Percentiles rank a stretch among this genome's conserved stretches.
These are phyloP conservation scores for Ophraella communa DNA, from an alignment of 2,888 invertebrate species.

Conservation along the genomic window DNA sequence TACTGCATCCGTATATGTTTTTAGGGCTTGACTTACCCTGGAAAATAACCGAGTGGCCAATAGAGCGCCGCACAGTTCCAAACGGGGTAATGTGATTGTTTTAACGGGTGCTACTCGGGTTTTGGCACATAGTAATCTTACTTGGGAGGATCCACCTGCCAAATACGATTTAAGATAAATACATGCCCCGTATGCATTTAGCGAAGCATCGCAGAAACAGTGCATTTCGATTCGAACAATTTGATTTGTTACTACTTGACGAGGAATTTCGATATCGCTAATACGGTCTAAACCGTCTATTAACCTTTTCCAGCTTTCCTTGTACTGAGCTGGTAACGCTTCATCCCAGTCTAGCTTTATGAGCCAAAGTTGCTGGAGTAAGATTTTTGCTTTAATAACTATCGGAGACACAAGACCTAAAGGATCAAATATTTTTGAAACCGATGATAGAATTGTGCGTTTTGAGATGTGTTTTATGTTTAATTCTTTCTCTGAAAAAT, in stretches of 20 bases:
- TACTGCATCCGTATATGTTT: too few relatives aligned
- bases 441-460: slow-evolving; percentile 26
- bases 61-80: too few relatives aligned
- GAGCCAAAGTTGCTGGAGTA: slow-evolving; percentile 22
- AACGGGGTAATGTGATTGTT: too few relatives aligned
- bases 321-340: not conserved
- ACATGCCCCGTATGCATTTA: too few relatives aligned
- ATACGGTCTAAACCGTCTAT: not conserved
- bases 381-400: slow-evolving; percentile 14
- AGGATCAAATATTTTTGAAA: slow-evolving; percentile 32
- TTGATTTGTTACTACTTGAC: not conserved
- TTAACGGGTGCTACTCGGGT: too few relatives aligned
- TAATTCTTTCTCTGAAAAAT: not conserved
- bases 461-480: slow-evolving; percentile 21
- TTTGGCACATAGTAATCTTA: too few relatives aligned
- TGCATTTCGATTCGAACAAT: not conserved
- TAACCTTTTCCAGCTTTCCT: slow-evolving; percentile 12
- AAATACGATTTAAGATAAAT: too few relatives aligned
- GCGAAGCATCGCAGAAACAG: too few relatives aligned
- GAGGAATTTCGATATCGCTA: not conserved
- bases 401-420: slow-evolving; percentile 23
- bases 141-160: too few relatives aligned
- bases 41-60: too few relatives aligned
- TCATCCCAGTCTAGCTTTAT: slow-evolving; percentile 23
- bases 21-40: too few relatives aligned